Percentiles rank a stretch among this genome's conserved stretches.
Conservation (phyloP, 2,113 vertebrate species). For the Corythoichthys intestinalis region DNA sequence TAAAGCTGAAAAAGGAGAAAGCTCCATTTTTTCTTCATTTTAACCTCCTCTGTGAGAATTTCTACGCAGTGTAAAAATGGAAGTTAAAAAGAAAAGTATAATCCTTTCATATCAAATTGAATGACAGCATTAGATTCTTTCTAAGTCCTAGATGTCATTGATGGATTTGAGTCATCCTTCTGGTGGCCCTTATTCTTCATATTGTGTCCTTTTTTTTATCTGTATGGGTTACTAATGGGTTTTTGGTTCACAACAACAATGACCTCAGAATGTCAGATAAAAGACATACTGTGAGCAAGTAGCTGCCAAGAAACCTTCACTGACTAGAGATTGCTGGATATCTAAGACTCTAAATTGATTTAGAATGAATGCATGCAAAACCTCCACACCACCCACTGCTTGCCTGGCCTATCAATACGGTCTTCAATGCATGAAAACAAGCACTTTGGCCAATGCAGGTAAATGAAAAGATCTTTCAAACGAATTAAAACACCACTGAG, state of each 20-base stretch:
- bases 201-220: conserved; percentile 15
- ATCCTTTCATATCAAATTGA: not conserved
- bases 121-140: conserved; percentile 12
- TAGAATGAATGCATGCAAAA: not conserved
- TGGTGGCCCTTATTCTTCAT: conserved; percentile 11
- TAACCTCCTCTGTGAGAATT: not conserved
- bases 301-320: not conserved
- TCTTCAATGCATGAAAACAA: not conserved
- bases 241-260: conserved; percentile 28
- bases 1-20: not conserved
- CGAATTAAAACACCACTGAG: not conserved
- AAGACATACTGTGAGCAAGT: not conserved
- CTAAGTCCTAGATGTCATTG: conserved; percentile 25
- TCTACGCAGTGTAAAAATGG: not conserved
- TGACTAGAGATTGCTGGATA: not conserved
- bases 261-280: conserved; percentile 22
- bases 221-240: conserved; percentile 16
- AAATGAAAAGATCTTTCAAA: not conserved
- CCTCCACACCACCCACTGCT: not conserved
- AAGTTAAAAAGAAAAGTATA: not conserved
- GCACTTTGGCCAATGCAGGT: not conserved
- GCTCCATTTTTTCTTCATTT: not conserved
- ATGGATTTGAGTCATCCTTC: conserved; percentile 46
- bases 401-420: not conserved
- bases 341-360: not conserved